Evolutionary conservation across 2,113 vertebrate species (phyloP).

Genomic region (Dendrocopos noguchii): DNA sequence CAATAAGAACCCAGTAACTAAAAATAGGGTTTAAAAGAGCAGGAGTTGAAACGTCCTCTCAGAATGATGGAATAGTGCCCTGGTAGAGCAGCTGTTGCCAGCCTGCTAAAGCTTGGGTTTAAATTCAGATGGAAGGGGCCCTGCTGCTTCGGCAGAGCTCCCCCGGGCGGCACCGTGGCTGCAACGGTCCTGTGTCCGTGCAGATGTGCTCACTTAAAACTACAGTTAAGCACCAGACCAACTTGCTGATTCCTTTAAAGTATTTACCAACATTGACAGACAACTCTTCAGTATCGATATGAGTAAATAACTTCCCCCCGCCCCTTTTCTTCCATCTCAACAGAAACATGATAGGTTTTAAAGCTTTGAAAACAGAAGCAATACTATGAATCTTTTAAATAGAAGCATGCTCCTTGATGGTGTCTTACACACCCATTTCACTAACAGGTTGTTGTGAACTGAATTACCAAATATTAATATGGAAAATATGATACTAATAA

Average conservation of each 20-base stretch:
- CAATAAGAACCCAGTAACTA: not conserved
- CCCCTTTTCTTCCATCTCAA: not conserved
- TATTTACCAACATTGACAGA: not conserved
- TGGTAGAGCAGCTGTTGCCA: not conserved
- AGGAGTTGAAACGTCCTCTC: not conserved
- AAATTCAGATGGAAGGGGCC: no score
- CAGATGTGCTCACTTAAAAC: accelerated
- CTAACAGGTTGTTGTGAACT: not conserved
- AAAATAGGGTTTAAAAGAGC: not conserved
- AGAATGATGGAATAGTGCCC: accelerated
- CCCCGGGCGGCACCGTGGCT: not conserved
- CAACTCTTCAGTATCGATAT: no score
- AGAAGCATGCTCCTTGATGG: not conserved
- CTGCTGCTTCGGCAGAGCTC: not conserved
- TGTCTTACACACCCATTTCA: not conserved
- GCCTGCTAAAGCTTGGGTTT: not conserved
- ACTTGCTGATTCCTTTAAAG: not conserved
- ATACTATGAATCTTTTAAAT: not conserved
- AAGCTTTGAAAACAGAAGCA: not conserved
- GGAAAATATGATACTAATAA: no score
- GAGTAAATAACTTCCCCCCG: no score
- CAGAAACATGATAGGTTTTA: not conserved
- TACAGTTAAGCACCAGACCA: accelerated
- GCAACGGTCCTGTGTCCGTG: accelerated
- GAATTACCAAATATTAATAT: no score